phyloP scores from a whole-genome alignment of 2,888 invertebrate species.

The Cosmopolites sordidus region DNA sequence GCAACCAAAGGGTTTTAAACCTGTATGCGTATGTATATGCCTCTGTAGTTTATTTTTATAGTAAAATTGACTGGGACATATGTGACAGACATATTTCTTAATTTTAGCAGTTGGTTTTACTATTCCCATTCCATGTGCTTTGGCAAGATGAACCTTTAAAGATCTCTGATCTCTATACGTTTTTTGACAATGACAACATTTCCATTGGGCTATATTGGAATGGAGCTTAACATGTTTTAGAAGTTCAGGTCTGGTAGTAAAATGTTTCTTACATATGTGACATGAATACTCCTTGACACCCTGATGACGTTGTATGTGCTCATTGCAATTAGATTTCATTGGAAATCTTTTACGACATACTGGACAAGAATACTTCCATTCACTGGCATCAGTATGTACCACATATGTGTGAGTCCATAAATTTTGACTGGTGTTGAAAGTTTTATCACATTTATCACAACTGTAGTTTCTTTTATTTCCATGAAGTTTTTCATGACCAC shows the following conservation, averaged over 20 bases:
- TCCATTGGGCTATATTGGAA: slow-evolving; percentile 33
- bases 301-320: slow-evolving; percentile 35
- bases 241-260: slow-evolving; percentile 36
- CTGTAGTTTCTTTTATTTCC: slow-evolving; percentile 36
- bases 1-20: slow-evolving; percentile 36
- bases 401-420: slow-evolving; percentile 36
- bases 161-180: slow-evolving; percentile 50
- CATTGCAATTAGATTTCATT: slow-evolving; percentile 36
- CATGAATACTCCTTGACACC: slow-evolving; percentile 36
- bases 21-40: slow-evolving; percentile 38
- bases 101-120: slow-evolving; percentile 40
- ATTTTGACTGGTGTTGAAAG: slow-evolving; percentile 39
- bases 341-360: slow-evolving; percentile 37
- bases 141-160: slow-evolving; percentile 51
- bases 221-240: slow-evolving; percentile 35
- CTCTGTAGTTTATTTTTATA: slow-evolving; percentile 37
- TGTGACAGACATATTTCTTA: slow-evolving; percentile 39
- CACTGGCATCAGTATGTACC: slow-evolving; percentile 38
- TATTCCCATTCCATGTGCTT: slow-evolving; percentile 48
- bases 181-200: slow-evolving; percentile 51
- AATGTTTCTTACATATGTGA: slow-evolving; percentile 34
- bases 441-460: slow-evolving; percentile 38
- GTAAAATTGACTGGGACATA: slow-evolving; percentile 44
- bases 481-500: slow-evolving; percentile 38
- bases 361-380: slow-evolving; percentile 38